Conservation (phyloP, 1,140 invertebrate genomes). For the Rhyacophila brunnea region DNA sequence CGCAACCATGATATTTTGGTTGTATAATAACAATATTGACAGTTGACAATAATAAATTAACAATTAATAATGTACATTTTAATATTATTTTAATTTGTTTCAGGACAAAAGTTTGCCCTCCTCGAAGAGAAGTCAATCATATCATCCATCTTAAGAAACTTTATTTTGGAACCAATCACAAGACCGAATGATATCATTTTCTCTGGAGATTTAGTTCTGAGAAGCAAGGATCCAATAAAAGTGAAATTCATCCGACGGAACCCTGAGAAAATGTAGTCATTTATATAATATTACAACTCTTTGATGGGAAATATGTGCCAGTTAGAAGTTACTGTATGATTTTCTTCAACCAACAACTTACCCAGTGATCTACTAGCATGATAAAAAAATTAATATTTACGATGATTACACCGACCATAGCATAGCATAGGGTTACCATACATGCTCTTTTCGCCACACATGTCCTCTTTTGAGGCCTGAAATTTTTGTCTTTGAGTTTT, state of each 20-base stretch:
- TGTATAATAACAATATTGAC: not conserved
- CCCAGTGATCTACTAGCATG: too few species aligned
- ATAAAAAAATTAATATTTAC: too few species aligned
- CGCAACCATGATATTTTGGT: not conserved
- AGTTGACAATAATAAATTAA: not conserved
- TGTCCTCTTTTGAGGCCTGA: too few species aligned
- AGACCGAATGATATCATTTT: conserved; percentile 55
- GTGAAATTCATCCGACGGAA: conserved; percentile 31
- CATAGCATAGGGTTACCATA: too few species aligned
- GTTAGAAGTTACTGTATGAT: too few species aligned
- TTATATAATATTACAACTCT: too few species aligned
- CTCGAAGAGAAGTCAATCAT: conserved; percentile 70
- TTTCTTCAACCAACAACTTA: too few species aligned
- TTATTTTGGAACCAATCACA: conserved; percentile 55
- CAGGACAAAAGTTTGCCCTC: conserved; percentile 71
- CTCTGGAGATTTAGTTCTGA: conserved; percentile 56
- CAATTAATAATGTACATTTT: not conserved
- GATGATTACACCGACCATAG: too few species aligned
- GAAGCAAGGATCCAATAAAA: conserved; percentile 50
- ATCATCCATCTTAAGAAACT: conserved; percentile 64
- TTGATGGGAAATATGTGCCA: too few species aligned
- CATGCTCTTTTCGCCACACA: too few species aligned
- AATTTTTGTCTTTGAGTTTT: too few species aligned
- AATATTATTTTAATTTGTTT: not conserved
- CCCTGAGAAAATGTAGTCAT: not conserved